Evolutionary conservation across 2,888 invertebrate species (phyloP).

Genomic region (Baccha elongata): DNA sequence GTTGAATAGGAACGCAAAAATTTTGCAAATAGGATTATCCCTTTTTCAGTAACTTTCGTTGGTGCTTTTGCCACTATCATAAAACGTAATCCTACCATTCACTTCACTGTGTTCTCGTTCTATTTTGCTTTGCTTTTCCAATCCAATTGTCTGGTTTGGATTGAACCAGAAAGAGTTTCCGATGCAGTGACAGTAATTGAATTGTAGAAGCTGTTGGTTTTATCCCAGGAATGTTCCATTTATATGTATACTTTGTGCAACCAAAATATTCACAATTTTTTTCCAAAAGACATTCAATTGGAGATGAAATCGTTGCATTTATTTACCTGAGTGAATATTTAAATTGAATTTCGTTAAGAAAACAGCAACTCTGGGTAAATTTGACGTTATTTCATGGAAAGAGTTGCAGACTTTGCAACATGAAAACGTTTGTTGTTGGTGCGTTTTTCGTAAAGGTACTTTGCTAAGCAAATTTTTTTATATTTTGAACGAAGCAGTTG

Average conservation of each 20-base stretch:
- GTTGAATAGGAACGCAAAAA: conserved; percentile 56
- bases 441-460: background rate
- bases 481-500: no score
- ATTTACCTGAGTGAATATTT: conserved; percentile 53
- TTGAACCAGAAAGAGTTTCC: conserved; percentile 44
- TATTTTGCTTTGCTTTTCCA: conserved; percentile 16
- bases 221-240: conserved; percentile 1
- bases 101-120: conserved; percentile 19
- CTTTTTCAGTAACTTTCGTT: conserved; percentile 42
- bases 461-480: no score
- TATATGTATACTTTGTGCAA: conserved; percentile 24
- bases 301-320: conserved; percentile 59
- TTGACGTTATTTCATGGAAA: conserved; percentile 24
- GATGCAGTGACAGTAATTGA: conserved; percentile 67
- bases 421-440: conserved; percentile 6
- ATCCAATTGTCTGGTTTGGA: conserved; percentile 28
- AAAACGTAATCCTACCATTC: conserved; percentile 62
- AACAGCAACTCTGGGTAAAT: conserved; percentile 14
- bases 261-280: conserved; percentile 38
- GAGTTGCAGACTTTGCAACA: conserved; percentile 8
- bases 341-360: conserved; percentile 56
- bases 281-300: conserved; percentile 24
- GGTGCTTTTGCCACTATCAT: conserved; percentile 39
- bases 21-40: conserved; percentile 71
- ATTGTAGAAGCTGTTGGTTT: conserved; percentile 49